Evolutionary conservation across 2,888 invertebrate species (phyloP).

Genomic region (Campoplex capitator): DNA sequence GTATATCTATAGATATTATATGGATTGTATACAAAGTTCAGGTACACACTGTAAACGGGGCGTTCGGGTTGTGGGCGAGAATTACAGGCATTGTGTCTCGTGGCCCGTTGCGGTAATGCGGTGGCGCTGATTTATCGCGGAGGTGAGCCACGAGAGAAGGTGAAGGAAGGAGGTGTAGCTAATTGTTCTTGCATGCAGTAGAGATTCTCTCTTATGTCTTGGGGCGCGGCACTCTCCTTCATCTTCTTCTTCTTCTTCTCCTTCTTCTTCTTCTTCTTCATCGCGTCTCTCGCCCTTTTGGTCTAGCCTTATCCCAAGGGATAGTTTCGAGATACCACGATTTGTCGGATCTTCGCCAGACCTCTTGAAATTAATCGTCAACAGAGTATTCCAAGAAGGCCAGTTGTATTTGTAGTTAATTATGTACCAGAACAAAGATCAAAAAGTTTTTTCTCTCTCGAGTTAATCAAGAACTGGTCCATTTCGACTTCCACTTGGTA

Average conservation of each 20-base stretch:
- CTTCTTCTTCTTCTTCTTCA: slow-evolving; percentile 58
- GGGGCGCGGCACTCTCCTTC: slow-evolving; percentile 66
- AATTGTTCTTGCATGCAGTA: slow-evolving; percentile 81
- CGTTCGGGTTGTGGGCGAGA: slow-evolving; percentile 79
- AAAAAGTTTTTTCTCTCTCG: slow-evolving; percentile 1
- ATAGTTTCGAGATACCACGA: slow-evolving; percentile 58
- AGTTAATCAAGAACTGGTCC: slow-evolving; percentile 1
- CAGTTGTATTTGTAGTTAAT: not conserved
- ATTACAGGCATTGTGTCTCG: slow-evolving; percentile 81
- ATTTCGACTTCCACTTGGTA: not conserved
- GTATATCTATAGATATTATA: slow-evolving; percentile 24
- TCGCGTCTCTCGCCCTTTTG: slow-evolving; percentile 50
- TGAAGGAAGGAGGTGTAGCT: slow-evolving; percentile 80
- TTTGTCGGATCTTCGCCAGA: slow-evolving; percentile 67
- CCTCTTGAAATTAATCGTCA: slow-evolving; percentile 79
- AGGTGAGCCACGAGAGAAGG: slow-evolving; percentile 78
- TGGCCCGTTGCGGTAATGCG: slow-evolving; percentile 81
- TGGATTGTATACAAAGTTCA: slow-evolving; percentile 30
- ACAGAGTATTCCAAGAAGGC: slow-evolving; percentile 10
- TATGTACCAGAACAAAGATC: slow-evolving; percentile 1
- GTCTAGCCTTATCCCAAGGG: slow-evolving; percentile 30
- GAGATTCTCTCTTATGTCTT: slow-evolving; percentile 74
- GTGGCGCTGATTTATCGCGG: slow-evolving; percentile 81
- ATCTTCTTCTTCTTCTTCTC: slow-evolving; percentile 57
- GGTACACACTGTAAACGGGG: slow-evolving; percentile 38